Base-by-base conservation (phyloP, 2,797 vertebrate genomes). In the Taeniopygia guttata region DNA sequence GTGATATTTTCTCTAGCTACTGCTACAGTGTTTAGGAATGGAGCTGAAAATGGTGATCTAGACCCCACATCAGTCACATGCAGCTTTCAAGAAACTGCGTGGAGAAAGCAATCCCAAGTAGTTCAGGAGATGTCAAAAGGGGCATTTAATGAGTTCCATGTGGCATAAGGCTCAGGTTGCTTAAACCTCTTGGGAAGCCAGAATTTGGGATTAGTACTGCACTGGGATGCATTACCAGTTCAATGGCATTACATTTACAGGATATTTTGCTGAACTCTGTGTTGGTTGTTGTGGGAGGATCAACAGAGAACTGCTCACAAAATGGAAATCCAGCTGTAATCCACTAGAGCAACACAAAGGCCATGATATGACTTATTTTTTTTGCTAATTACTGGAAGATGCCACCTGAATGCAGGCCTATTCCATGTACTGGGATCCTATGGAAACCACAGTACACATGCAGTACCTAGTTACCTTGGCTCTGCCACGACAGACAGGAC, bases 251-350 rank as follows among this genome's bases (percentile, higher is more conserved):
- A 86, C 48, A 74, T 87, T 76, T 85, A 79, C 22, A 59, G 4
- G 38, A 21, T 72, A 72, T 95, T 96, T 95, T 93, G 68, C 38
- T 62, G 67, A 96, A 84, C 43, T 73, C 73, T 86, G n/a, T 77
- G 59, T 64, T 90, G 82, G 45, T 88, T 45, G 32, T 80, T 92
- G 76, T 29, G 70, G 74, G 69, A 91, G 56, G 46, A 92, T 86
- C 34, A 54, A 83, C 64, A 78, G 25, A 32, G 32, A 76, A 68
- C 70, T 94, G 59, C 92, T 80, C 77, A 74, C n/a, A 87, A 43
- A 81, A 49, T 0, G 40, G 54, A 75, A 68, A 81, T 40, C 13
- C 43, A 64, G 26, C 9, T 55, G 52, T 89, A 80, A 69, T 38
- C 36, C 42, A 63, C 19, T 43, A 46, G 42, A 82, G 27, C 12